These are phyloP conservation scores for Coelopa pilipes DNA, from an alignment of 2,888 invertebrate species.

Conservation along the genomic window DNA sequence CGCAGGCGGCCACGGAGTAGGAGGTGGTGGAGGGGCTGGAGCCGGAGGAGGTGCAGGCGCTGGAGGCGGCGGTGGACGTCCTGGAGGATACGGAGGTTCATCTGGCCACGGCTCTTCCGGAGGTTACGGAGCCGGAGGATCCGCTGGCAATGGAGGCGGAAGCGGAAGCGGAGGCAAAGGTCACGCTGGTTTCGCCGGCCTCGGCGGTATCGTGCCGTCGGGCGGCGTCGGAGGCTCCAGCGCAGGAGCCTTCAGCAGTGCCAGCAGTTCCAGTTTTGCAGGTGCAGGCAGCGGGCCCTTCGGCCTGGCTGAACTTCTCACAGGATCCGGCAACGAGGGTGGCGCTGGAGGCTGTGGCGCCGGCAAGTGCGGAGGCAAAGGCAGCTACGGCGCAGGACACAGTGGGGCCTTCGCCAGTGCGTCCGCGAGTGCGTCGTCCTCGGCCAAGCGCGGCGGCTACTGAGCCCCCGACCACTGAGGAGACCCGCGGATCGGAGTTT, in stretches of 20 bases:
- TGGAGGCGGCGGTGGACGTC: slow-evolving; percentile 29
- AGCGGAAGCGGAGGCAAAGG: neutral
- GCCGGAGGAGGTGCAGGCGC: slow-evolving; percentile 37
- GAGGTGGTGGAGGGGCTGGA: slow-evolving; percentile 30
- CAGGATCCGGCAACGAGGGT: slow-evolving; percentile 25
- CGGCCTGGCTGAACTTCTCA: slow-evolving; percentile 26
- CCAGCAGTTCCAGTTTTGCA: slow-evolving; percentile 47
- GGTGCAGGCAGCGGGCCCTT: slow-evolving; percentile 41
- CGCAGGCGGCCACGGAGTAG: slow-evolving; percentile 33
- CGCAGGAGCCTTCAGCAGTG: slow-evolving; percentile 45
- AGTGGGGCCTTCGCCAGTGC: slow-evolving; percentile 42
- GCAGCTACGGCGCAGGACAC: slow-evolving; percentile 24
- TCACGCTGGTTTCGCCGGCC: slow-evolving; percentile 8
- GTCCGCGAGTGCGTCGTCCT: slow-evolving; percentile 48
- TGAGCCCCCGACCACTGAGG: neutral
- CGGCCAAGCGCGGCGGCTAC: slow-evolving; percentile 40
- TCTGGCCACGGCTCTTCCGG: slow-evolving; percentile 47
- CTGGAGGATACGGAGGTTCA: slow-evolving; percentile 25
- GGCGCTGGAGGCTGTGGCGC: slow-evolving; percentile 41
- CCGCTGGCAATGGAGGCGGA: slow-evolving; percentile 18
- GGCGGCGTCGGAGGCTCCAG: slow-evolving; percentile 34
- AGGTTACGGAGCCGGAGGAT: slow-evolving; percentile 77
- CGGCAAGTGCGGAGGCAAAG: neutral
- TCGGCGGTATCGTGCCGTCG: slow-evolving; percentile 26
- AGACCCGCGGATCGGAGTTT: too few relatives aligned